phyloP scores from a whole-genome alignment of 1,140 invertebrate species.

The Matsumurasca onukii region DNA sequence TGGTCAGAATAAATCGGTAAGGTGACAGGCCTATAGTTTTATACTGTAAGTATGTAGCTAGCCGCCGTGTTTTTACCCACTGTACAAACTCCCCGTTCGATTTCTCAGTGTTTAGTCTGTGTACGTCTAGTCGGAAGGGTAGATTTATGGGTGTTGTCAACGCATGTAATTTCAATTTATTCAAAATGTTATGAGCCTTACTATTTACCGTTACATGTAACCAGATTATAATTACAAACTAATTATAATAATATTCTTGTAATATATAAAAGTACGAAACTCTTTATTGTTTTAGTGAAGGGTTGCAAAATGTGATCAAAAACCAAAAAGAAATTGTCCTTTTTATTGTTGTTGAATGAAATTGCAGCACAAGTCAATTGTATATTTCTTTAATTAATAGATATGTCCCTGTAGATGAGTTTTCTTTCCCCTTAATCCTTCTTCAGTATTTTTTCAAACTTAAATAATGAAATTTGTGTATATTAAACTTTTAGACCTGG shows the following conservation, averaged over 20 bases:
- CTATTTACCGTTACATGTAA: conserved; percentile 28
- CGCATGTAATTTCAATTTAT: conserved; percentile 31
- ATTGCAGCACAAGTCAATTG: conserved; percentile 27
- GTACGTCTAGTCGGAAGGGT: conserved; percentile 12
- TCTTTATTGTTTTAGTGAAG: conserved; percentile 19
- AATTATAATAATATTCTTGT: conserved; percentile 27
- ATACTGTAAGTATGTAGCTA: conserved; percentile 19
- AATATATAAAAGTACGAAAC: conserved; percentile 22
- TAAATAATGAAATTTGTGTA: neutral
- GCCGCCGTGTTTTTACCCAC: conserved; percentile 3
- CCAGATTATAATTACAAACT: conserved; percentile 27
- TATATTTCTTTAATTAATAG: conserved; percentile 27
- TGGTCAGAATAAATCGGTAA: neutral
- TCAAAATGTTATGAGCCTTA: conserved; percentile 27
- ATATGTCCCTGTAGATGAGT: conserved; percentile 14
- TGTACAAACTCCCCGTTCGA: neutral
- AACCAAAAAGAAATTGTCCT: conserved; percentile 12
- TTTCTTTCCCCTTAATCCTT: neutral
- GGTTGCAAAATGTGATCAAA: conserved; percentile 29
- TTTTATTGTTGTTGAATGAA: conserved; percentile 28
- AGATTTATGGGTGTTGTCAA: conserved; percentile 24
- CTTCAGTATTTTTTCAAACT: neutral
- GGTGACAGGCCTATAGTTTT: conserved; percentile 21
- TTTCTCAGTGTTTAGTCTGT: conserved; percentile 7
- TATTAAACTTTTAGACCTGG: too few species aligned